A percentile compares a stretch with the other conserved stretches of the same genome.
phyloP scores from a whole-genome alignment of 2,113 vertebrate genomes.

The Ardeotis arabs region DNA sequence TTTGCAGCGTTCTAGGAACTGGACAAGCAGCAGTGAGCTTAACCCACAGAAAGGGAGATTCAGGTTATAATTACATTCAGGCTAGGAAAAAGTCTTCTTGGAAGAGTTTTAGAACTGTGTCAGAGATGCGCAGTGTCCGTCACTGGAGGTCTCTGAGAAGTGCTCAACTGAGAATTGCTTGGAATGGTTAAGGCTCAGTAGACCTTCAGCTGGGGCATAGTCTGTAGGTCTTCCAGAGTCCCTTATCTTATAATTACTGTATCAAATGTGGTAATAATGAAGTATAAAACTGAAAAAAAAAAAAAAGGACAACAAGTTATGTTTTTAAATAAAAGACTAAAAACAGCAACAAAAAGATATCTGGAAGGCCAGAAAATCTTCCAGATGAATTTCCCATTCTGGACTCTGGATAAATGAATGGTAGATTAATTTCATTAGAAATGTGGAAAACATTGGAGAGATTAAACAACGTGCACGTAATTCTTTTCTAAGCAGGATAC shows the following conservation, averaged over 20 bases:
- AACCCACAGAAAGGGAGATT: neutral
- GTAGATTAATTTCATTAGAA: neutral
- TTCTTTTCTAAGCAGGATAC: neutral
- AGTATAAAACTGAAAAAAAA: neutral
- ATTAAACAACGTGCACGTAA: neutral
- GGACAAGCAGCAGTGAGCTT: neutral
- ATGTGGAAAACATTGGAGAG: neutral
- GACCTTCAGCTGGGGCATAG: neutral
- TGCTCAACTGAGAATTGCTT: neutral
- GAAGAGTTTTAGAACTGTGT: neutral
- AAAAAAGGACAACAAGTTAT: neutral
- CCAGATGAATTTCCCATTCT: neutral
- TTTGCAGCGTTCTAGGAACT: neutral
- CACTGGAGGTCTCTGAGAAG: neutral
- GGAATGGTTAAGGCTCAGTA: neutral
- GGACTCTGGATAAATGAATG: neutral
- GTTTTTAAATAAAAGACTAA: neutral
- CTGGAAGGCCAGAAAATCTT: neutral
- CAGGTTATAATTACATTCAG: neutral
- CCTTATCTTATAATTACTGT: neutral
- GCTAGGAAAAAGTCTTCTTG: neutral
- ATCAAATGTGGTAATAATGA: neutral
- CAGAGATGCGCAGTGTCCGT: neutral
- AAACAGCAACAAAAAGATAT: neutral
- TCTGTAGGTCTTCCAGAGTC: neutral